Evolutionary conservation across 1,140 invertebrate genomes (phyloP).

Genomic region (Bombus confusus): DNA sequence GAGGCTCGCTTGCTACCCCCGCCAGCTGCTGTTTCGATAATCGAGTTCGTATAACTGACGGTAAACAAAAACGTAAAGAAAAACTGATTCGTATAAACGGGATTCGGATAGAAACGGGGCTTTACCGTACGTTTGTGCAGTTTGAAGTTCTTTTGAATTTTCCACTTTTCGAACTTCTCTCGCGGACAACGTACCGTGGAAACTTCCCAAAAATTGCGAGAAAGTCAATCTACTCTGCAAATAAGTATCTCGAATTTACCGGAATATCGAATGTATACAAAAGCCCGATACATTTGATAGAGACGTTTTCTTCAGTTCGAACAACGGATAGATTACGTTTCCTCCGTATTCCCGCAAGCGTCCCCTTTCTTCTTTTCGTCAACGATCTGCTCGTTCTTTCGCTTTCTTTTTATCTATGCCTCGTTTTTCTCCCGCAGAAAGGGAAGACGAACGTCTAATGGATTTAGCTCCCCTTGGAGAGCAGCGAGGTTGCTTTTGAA

Average conservation of each 20-base stretch:
- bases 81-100: no score
- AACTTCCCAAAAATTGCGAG: no score
- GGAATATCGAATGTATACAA: background rate
- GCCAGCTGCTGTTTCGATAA: no score
- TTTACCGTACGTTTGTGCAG: no score
- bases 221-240: no score
- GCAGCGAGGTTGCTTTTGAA: slow-evolving; percentile 54
- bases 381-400: background rate
- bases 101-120: no score
- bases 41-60: no score
- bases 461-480: slow-evolving; percentile 62
- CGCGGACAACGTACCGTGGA: no score
- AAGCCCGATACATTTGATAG: background rate
- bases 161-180: no score
- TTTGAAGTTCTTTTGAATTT: no score
- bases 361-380: background rate
- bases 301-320: background rate
- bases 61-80: no score
- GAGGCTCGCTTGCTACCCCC: no score
- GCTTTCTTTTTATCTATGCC: slow-evolving; percentile 6
- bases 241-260: background rate
- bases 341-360: background rate
- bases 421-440: slow-evolving; percentile 36
- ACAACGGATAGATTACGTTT: slow-evolving; percentile 3
- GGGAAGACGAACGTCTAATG: slow-evolving; percentile 59